Base-by-base conservation (phyloP, 2,113 vertebrate genomes). In the Alces alces region DNA sequence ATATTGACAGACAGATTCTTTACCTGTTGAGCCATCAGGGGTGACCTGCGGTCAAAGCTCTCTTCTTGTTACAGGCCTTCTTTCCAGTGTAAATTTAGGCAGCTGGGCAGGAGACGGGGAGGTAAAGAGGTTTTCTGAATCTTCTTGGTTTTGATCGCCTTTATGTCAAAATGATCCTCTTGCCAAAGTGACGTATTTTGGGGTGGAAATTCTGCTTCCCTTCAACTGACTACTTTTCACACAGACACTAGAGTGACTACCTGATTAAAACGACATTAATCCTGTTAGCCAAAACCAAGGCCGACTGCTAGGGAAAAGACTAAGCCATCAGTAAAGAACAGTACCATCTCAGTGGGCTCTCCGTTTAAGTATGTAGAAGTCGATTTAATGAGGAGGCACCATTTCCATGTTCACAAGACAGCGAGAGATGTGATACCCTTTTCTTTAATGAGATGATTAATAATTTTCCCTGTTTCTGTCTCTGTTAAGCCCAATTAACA, bases 381-480 rank as follows among this genome's bases (percentile, higher is more conserved):
- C 0, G 0, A 52, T 89, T 87, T 91, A 79, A 57, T 95, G 88
- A 92, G 93, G 88, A 93, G n/a, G 15, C 17, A 86, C 43, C 19
- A 16, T 91, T 95, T 89, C 17, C 84, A 55, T 79, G 19, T 96
- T 93, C 33, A 91, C 50, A 96, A 86, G 30, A 91, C 61, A 88
- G 60, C 16, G 25, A 90, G 78, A 30, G 47, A 57, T 91, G 14
- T 95, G 58, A 93, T 93, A 84, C 12, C 33, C n/a, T 92, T 96
- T 95, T 83, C 58, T 73, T 90, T 80, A 79, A 92, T 30, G 28
- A 96, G 70, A 84, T 92, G 57, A 87, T 54, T 92, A 80, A 89
- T 66, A 92, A 79, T 86, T 93, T 80, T 36, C 55, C 52, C 17
- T 54, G 3, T 94, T 94, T 94, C 25, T 93, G 6, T 76, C 33